Evolutionary conservation across 2,797 vertebrate species (phyloP).

Genomic region (Strix occidentalis): DNA sequence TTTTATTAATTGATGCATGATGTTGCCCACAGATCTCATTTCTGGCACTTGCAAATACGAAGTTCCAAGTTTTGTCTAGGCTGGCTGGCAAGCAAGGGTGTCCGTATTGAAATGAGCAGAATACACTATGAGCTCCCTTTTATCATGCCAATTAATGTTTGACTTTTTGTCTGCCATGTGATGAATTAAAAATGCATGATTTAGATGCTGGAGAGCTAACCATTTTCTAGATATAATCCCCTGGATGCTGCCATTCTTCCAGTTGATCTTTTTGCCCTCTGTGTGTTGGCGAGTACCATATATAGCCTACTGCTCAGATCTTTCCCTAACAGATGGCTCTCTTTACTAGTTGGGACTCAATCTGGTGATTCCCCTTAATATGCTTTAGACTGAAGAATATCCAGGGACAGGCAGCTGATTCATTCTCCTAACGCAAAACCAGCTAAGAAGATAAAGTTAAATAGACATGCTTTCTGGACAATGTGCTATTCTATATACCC

Average conservation of each 20-base stretch:
- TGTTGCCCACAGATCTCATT: neutral
- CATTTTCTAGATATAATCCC: conserved; percentile 70
- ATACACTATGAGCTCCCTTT: conserved; percentile 47
- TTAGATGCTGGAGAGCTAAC: conserved; percentile 65
- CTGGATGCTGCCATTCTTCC: conserved; percentile 74
- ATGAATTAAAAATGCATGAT: conserved; percentile 79
- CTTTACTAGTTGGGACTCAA: conserved; percentile 77
- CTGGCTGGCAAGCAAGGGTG: neutral
- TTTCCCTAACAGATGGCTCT: conserved; percentile 81
- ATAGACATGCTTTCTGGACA: conserved; percentile 30
- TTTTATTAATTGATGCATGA: neutral
- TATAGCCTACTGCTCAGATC: conserved; percentile 72
- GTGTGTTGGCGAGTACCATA: conserved; percentile 65
- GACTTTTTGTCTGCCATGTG: conserved; percentile 74
- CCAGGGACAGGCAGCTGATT: conserved; percentile 64
- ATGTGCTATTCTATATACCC: neutral
- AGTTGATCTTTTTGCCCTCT: conserved; percentile 76
- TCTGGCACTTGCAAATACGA: neutral
- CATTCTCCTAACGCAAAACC: conserved; percentile 63
- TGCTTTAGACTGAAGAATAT: conserved; percentile 72
- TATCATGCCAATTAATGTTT: conserved; percentile 72
- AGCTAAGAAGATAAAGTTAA: conserved; percentile 70
- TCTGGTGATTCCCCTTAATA: conserved; percentile 82
- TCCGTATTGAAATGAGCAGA: neutral
- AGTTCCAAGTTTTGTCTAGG: neutral